Percentiles rank a stretch among this genome's conserved stretches.
phyloP scores from a whole-genome alignment of 1,140 invertebrate genomes.

The Wiebesia pumilae region DNA sequence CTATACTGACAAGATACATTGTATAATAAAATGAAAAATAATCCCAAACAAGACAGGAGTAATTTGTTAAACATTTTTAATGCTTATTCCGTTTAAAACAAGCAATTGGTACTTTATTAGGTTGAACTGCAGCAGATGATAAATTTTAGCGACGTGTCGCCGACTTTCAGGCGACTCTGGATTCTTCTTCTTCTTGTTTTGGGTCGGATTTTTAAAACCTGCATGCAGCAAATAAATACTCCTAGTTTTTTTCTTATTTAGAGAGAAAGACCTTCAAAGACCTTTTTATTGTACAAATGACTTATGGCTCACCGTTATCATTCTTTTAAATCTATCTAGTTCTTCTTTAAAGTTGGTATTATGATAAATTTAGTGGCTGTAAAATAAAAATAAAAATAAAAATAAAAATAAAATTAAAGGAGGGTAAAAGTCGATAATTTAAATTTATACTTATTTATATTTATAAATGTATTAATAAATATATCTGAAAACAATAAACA shows the following conservation, averaged over 20 bases:
- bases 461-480: neutral
- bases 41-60: conserved; percentile 44
- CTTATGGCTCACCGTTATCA: neutral
- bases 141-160: conserved; percentile 11
- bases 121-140: neutral
- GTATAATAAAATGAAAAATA: conserved; percentile 60
- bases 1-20: conserved; percentile 66
- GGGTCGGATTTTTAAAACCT: neutral
- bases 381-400: neutral
- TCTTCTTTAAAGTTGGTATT: neutral
- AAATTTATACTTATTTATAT: neutral
- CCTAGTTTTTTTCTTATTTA: neutral
- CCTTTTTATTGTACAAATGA: neutral
- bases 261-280: neutral
- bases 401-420: neutral
- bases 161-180: neutral
- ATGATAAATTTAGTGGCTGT: neutral
- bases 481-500: too few species aligned
- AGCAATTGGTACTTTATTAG: too few species aligned
- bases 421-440: neutral
- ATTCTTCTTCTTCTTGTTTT: neutral
- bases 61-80: conserved; percentile 32
- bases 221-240: neutral
- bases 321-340: neutral
- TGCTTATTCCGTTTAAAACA: neutral